These are phyloP conservation scores for Volucella inanis DNA, from an alignment of 2,888 invertebrate species.

Conservation along the genomic window DNA sequence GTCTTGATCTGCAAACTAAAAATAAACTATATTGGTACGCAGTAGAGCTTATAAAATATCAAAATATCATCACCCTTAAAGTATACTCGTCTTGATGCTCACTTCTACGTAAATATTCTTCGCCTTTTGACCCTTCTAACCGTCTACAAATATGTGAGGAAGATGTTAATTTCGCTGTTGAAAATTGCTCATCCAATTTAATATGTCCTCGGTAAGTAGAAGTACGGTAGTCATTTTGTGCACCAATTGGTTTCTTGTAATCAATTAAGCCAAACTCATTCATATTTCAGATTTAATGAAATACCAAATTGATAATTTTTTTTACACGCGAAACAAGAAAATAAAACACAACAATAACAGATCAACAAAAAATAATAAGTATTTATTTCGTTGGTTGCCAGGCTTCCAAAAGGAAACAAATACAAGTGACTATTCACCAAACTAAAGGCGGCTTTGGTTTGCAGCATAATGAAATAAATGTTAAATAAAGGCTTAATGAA, in stretches of 20 bases:
- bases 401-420: neutral
- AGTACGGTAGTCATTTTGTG: conserved; percentile 79
- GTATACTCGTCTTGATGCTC: conserved; percentile 22
- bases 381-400: neutral
- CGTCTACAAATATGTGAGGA: neutral
- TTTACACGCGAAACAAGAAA: too few relatives aligned
- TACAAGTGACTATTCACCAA: too few relatives aligned
- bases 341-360: neutral
- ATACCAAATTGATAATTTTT: too few relatives aligned
- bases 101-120: neutral
- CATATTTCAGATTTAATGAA: conserved; percentile 65
- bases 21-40: neutral
- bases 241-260: conserved; percentile 78
- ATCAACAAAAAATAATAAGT: neutral
- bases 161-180: neutral
- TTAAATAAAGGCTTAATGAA: too few relatives aligned
- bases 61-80: conserved; percentile 21
- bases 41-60: neutral
- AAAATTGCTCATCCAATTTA: conserved; percentile 75
- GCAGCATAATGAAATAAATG: too few relatives aligned
- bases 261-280: conserved; percentile 79
- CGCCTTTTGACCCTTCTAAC: neutral
- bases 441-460: too few relatives aligned
- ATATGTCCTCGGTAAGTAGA: conserved; percentile 79
- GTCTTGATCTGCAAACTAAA: conserved; percentile 14